A percentile compares a stretch with the other conserved stretches of the same genome.
Evolutionary conservation across 2,888 invertebrate species (phyloP).

Genomic region (Lithophane ornitopus): DNA sequence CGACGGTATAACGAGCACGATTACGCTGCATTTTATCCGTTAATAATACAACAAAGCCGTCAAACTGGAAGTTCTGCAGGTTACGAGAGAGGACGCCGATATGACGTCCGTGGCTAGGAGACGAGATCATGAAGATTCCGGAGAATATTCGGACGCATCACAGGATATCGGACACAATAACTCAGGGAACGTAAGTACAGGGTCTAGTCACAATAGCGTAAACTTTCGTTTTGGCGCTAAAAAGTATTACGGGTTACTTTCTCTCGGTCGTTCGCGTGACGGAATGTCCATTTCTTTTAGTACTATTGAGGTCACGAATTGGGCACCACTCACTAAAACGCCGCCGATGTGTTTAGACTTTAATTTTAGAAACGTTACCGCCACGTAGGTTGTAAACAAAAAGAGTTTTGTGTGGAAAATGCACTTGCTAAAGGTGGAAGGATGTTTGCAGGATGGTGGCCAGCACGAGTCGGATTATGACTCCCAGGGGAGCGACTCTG

Average conservation of each 20-base stretch:
- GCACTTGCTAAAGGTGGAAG: conserved; percentile 86
- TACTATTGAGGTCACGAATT: conserved; percentile 87
- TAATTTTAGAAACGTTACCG: conserved; percentile 71
- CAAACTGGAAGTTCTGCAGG: conserved; percentile 88
- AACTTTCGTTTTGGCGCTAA: conserved; percentile 88
- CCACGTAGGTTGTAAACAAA: conserved; percentile 78
- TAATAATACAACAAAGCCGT: conserved; percentile 74
- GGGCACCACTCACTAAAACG: conserved; percentile 83
- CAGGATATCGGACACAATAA: conserved; percentile 86
- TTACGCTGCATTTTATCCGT: conserved; percentile 73
- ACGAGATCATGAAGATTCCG: conserved; percentile 85
- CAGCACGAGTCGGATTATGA: conserved; percentile 88
- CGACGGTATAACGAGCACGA: conserved; percentile 74
- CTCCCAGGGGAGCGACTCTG: conserved; percentile 88
- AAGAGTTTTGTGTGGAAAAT: conserved; percentile 71
- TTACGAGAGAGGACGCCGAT: conserved; percentile 84
- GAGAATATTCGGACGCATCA: conserved; percentile 88
- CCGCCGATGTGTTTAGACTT: conserved; percentile 79
- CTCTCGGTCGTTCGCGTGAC: conserved; percentile 86
- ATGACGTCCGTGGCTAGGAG: conserved; percentile 88
- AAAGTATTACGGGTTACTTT: conserved; percentile 86
- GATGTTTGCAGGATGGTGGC: conserved; percentile 85
- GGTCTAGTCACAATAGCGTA: conserved; percentile 64
- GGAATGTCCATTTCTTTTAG: conserved; percentile 89
- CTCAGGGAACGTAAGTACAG: conserved; percentile 86